Evolutionary conservation across 2,113 vertebrate genomes (phyloP).

Genomic region (Gorsachius goisagi): DNA sequence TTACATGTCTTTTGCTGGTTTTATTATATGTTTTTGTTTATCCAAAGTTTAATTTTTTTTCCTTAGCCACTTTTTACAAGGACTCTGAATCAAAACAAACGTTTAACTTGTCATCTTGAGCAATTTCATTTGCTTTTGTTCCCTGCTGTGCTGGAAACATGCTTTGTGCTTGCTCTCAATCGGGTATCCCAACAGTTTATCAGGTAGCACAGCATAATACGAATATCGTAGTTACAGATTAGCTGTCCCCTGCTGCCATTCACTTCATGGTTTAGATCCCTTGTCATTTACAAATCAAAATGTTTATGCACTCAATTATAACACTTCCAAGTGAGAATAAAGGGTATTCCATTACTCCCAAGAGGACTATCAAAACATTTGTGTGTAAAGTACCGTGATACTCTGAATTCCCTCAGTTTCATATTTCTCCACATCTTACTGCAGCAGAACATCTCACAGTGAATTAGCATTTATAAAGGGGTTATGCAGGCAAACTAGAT

Average conservation of each 20-base stretch:
- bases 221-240: constrained; percentile 5
- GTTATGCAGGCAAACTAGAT: not conserved
- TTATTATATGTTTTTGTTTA: not conserved
- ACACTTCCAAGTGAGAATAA: not conserved
- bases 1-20: not conserved
- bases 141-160: not conserved
- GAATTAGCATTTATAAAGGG: not conserved
- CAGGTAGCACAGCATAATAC: not conserved
- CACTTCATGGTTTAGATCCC: not conserved
- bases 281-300: constrained; percentile 11
- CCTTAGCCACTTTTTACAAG: not conserved
- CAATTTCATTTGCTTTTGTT: not conserved
- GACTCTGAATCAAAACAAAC: not conserved
- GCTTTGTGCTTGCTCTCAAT: not conserved
- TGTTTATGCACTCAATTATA: not conserved
- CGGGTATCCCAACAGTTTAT: not conserved
- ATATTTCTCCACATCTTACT: not conserved
- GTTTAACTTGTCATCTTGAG: not conserved
- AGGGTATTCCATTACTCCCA: not conserved
- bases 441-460: not conserved
- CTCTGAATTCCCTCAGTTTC: not conserved
- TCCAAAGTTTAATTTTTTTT: not conserved
- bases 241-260: not conserved
- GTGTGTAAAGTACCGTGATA: not conserved
- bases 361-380: not conserved